phyloP scores from a whole-genome alignment of 2,888 invertebrate species.

The Hololepta plana region DNA sequence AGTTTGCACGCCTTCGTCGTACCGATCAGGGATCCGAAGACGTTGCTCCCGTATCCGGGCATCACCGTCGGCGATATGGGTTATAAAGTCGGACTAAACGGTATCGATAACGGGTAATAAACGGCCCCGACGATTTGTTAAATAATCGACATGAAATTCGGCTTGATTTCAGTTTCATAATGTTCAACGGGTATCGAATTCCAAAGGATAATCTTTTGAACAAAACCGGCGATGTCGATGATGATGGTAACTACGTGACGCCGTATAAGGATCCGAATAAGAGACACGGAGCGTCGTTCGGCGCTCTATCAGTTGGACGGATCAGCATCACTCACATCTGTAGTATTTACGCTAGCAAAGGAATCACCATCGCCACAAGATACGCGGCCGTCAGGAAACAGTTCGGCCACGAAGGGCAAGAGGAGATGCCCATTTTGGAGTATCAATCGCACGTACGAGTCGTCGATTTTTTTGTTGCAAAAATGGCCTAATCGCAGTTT shows the following conservation, averaged over 20 bases:
- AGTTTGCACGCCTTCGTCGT: slow-evolving; percentile 84
- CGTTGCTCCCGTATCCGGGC: slow-evolving; percentile 62
- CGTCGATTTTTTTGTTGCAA: neutral
- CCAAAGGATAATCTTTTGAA: slow-evolving; percentile 67
- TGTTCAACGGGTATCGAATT: slow-evolving; percentile 65
- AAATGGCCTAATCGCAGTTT: slow-evolving; percentile 1
- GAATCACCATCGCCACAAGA: slow-evolving; percentile 65
- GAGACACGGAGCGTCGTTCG: slow-evolving; percentile 68
- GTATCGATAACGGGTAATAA: slow-evolving; percentile 56
- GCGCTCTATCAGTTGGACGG: slow-evolving; percentile 66
- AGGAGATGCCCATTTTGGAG: slow-evolving; percentile 72
- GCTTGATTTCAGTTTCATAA: slow-evolving; percentile 36
- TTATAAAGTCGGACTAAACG: slow-evolving; percentile 79
- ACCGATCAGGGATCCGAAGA: slow-evolving; percentile 63
- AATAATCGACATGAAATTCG: neutral
- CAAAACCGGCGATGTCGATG: slow-evolving; percentile 70
- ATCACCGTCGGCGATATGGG: slow-evolving; percentile 84
- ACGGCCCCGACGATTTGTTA: neutral
- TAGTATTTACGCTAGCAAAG: slow-evolving; percentile 45
- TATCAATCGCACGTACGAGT: slow-evolving; percentile 66
- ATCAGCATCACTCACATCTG: slow-evolving; percentile 54
- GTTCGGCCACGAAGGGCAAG: slow-evolving; percentile 59
- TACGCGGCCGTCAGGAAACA: slow-evolving; percentile 78
- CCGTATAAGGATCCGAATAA: slow-evolving; percentile 68
- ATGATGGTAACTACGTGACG: slow-evolving; percentile 64